phyloP scores from a whole-genome alignment of 2,888 invertebrate genomes.

The Cyclophora albipunctata region DNA sequence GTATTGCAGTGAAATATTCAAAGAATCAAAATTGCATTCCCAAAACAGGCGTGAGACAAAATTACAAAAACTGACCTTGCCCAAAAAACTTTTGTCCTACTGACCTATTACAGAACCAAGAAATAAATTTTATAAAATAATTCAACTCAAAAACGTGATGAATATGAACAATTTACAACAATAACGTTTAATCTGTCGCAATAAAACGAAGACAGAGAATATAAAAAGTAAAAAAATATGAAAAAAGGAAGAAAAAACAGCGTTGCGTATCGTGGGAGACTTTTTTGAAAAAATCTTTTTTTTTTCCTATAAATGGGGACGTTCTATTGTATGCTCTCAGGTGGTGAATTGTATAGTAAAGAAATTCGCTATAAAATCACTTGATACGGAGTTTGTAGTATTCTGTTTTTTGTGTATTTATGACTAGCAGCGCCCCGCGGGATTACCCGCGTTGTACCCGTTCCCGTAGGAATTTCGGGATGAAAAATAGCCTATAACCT shows the following conservation, averaged over 20 bases:
- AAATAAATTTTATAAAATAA: neutral
- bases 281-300: constrained; percentile 42
- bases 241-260: constrained; percentile 40
- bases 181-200: constrained; percentile 41
- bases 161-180: constrained; percentile 24
- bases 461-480: too few relatives aligned
- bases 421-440: too few relatives aligned
- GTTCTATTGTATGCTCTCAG: constrained; percentile 51
- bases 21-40: too few relatives aligned
- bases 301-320: constrained; percentile 37
- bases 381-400: constrained; percentile 5
- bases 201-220: constrained; percentile 36
- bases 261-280: constrained; percentile 54
- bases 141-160: constrained; percentile 12
- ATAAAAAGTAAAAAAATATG: constrained; percentile 24
- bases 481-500: too few relatives aligned
- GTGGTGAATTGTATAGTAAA: constrained; percentile 36
- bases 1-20: too few relatives aligned
- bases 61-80: neutral
- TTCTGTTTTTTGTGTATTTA: too few relatives aligned
- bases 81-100: constrained; percentile 7
- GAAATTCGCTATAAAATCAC: constrained; percentile 20
- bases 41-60: neutral
- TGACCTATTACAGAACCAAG: constrained; percentile 11
- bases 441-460: too few relatives aligned